These are phyloP conservation scores for Acrocyrtus sp. DNA, from an alignment of 2,888 invertebrate species.

Conservation along the genomic window DNA sequence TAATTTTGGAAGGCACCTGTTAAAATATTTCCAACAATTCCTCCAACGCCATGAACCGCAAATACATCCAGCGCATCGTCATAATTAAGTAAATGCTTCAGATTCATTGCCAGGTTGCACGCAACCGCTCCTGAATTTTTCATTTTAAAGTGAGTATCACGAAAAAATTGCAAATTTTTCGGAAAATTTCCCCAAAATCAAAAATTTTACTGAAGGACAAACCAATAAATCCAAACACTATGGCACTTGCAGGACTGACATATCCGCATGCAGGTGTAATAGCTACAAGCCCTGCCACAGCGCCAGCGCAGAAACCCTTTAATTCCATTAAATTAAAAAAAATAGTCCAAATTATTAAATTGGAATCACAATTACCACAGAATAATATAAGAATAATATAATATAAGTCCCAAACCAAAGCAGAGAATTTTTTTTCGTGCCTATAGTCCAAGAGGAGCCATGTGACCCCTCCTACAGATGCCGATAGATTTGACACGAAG, in stretches of 20 bases:
- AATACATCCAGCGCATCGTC: constrained; percentile 62
- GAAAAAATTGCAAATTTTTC: no score
- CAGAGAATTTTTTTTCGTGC: constrained; percentile 53
- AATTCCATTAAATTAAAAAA: no score
- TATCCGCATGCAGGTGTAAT: constrained; percentile 57
- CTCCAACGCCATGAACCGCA: constrained; percentile 60
- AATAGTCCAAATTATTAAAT: no score
- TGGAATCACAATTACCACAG: no score
- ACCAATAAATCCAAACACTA: constrained; percentile 60
- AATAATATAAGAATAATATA: no score
- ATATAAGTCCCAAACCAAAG: no score
- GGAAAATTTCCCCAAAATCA: no score
- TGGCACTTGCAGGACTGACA: constrained; percentile 45
- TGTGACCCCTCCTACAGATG: constrained; percentile 57
- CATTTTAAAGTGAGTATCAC: no score
- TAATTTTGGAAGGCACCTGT: no score
- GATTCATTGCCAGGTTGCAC: constrained; percentile 56
- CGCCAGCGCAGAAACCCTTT: constrained; percentile 60
- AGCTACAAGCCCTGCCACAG: constrained; percentile 57
- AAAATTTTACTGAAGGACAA: no score
- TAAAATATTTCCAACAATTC: constrained; percentile 60
- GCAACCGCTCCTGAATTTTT: no score
- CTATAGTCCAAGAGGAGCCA: constrained; percentile 59
- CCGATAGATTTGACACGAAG: constrained; percentile 55
- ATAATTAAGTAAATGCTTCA: constrained; percentile 49